These are phyloP conservation scores for Dynastes maya DNA, from an alignment of 2,888 invertebrate genomes.

Conservation along the genomic window DNA sequence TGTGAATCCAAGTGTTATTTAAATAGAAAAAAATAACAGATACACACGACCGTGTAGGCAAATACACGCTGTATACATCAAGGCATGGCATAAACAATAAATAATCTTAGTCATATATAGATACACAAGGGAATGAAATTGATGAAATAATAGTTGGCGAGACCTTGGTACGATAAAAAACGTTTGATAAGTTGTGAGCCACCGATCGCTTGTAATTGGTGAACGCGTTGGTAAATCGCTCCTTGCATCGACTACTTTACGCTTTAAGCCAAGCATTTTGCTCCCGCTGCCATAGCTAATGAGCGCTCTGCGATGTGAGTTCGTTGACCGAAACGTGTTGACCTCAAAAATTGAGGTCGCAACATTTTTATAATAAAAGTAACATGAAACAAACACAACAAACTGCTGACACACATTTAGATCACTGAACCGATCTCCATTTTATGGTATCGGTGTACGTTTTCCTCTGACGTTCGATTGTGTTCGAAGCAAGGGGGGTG, in stretches of 20 bases:
- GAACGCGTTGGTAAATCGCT: slow-evolving; percentile 7
- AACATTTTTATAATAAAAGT: slow-evolving; percentile 69
- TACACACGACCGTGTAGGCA: not conserved
- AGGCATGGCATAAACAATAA: slow-evolving; percentile 20
- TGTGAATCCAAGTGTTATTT: not conserved
- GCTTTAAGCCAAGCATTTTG: not conserved
- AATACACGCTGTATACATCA: slow-evolving; percentile 17
- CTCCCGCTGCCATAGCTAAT: not conserved
- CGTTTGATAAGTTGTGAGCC: slow-evolving; percentile 18
- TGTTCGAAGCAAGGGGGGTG: not conserved
- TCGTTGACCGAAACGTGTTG: slow-evolving; percentile 72
- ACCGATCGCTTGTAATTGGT: slow-evolving; percentile 19
- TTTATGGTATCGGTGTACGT: slow-evolving; percentile 21
- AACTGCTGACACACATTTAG: slow-evolving; percentile 69
- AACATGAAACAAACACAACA: slow-evolving; percentile 71
- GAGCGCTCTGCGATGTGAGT: slow-evolving; percentile 56
- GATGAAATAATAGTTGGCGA: slow-evolving; percentile 46
- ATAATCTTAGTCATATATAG: slow-evolving; percentile 30
- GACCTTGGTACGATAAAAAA: slow-evolving; percentile 54
- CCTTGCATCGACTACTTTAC: not conserved
- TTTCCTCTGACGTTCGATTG: slow-evolving; percentile 17
- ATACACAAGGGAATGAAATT: slow-evolving; percentile 30
- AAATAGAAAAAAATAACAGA: slow-evolving; percentile 17
- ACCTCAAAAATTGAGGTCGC: slow-evolving; percentile 83
- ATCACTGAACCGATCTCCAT: slow-evolving; percentile 65